A percentile compares a stretch with the other conserved stretches of the same genome.
phyloP scores from a whole-genome alignment of 2,888 invertebrate genomes.

The Embidobia sp. region DNA sequence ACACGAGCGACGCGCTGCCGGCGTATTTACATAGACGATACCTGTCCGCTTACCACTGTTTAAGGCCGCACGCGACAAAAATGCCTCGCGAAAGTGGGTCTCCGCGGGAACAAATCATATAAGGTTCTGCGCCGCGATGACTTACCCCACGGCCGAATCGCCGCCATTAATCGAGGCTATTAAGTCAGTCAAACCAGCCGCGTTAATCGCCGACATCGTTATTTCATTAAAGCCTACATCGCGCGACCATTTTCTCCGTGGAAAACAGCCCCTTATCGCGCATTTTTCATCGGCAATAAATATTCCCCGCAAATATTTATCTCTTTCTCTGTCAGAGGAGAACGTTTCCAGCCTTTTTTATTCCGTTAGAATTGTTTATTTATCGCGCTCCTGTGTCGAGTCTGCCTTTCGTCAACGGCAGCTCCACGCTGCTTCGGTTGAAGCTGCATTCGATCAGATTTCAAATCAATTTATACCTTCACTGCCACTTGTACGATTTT shows the following conservation, averaged over 20 bases:
- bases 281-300: conserved; percentile 9
- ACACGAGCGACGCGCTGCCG: conserved; percentile 64
- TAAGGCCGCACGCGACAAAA: conserved; percentile 65
- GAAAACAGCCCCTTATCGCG: conserved; percentile 11
- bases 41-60: conserved; percentile 65
- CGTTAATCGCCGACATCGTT: conserved; percentile 31
- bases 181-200: conserved; percentile 22
- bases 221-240: conserved; percentile 21
- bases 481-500: too few relatives aligned
- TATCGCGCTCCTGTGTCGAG: too few relatives aligned
- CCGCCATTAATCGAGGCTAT: conserved; percentile 46
- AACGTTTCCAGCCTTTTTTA: too few relatives aligned
- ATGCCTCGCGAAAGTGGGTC: conserved; percentile 67
- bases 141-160: conserved; percentile 42
- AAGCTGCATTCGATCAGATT: too few relatives aligned
- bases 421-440: too few relatives aligned
- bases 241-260: conserved; percentile 3
- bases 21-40: conserved; percentile 69
- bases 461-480: too few relatives aligned
- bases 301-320: too few relatives aligned
- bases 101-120: conserved; percentile 59
- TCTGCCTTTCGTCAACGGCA: too few relatives aligned
- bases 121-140: conserved; percentile 56
- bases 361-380: too few relatives aligned
- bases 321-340: too few relatives aligned